These are phyloP conservation scores for Troides oblongomaculatus DNA, from an alignment of 2,888 invertebrate species.

Conservation along the genomic window DNA sequence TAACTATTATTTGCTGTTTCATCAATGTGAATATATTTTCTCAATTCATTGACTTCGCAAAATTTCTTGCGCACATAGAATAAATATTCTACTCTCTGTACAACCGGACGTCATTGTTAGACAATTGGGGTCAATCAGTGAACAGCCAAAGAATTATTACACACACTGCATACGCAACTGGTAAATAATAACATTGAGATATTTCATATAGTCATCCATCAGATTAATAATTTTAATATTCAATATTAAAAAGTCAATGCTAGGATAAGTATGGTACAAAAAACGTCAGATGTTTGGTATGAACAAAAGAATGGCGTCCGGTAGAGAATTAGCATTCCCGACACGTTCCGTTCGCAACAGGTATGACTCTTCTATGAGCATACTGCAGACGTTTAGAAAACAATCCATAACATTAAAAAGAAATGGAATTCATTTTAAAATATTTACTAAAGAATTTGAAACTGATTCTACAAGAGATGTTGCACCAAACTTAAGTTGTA, in stretches of 20 bases:
- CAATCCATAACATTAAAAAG: too few species aligned
- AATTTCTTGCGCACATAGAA: too few species aligned
- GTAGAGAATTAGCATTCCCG: conserved; percentile 51
- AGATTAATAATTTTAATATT: neutral
- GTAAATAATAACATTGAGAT: neutral
- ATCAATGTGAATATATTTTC: too few species aligned
- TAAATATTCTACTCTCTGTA: conserved; percentile 1
- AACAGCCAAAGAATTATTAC: conserved; percentile 41
- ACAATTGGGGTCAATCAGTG: conserved; percentile 71
- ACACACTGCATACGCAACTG: conserved; percentile 17
- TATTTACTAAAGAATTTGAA: too few species aligned
- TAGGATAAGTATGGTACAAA: conserved; percentile 35
- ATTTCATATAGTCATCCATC: neutral
- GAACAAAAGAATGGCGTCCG: conserved; percentile 47
- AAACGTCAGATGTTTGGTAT: conserved; percentile 23
- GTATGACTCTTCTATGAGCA: conserved; percentile 36
- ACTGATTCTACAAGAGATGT: too few species aligned
- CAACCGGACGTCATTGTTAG: conserved; percentile 57
- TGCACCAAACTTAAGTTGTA: too few species aligned
- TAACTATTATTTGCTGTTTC: too few species aligned
- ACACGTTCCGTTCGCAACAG: conserved; percentile 57
- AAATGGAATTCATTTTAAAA: too few species aligned
- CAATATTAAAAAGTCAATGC: neutral
- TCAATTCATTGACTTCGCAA: too few species aligned
- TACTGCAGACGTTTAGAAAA: neutral